phyloP scores from a whole-genome alignment of 2,113 vertebrate genomes.

The Pollimyrus isidori region DNA sequence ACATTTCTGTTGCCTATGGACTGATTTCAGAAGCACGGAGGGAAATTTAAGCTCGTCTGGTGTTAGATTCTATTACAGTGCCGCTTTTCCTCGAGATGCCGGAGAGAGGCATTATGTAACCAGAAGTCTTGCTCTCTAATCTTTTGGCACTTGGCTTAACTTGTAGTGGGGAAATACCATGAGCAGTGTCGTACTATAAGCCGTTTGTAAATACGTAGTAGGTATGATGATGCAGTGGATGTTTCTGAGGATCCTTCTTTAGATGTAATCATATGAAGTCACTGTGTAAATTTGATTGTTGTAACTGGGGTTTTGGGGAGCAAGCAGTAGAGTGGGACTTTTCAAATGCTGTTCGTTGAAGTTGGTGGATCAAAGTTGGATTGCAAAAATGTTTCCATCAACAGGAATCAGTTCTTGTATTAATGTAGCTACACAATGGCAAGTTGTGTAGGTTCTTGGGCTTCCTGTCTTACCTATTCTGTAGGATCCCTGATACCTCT shows the following conservation, averaged over 20 bases:
- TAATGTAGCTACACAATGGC: background rate
- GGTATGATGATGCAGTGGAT: background rate
- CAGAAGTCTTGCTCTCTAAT: slow-evolving; percentile 26
- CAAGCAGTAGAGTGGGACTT: background rate
- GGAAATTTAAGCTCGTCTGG: slow-evolving; percentile 55
- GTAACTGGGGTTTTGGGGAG: background rate
- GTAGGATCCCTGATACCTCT: background rate
- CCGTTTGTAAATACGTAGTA: background rate
- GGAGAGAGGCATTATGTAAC: slow-evolving; percentile 43
- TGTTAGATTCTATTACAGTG: slow-evolving; percentile 57
- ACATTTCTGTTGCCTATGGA: background rate
- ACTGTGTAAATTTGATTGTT: background rate
- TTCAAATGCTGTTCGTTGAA: background rate
- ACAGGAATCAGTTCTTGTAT: background rate
- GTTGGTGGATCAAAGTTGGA: background rate
- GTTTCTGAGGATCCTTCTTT: background rate
- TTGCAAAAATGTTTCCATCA: background rate
- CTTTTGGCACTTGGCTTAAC: slow-evolving; percentile 5
- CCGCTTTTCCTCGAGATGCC: slow-evolving; percentile 39
- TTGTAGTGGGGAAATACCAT: background rate
- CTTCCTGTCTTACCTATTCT: background rate
- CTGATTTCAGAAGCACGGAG: slow-evolving; percentile 38
- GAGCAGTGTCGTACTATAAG: background rate
- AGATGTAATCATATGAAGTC: background rate
- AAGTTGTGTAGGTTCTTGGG: background rate